Percentiles rank a stretch among this genome's conserved stretches.
phyloP scores from a whole-genome alignment of 2,797 vertebrate genomes.

The Gymnocypris eckloni region DNA sequence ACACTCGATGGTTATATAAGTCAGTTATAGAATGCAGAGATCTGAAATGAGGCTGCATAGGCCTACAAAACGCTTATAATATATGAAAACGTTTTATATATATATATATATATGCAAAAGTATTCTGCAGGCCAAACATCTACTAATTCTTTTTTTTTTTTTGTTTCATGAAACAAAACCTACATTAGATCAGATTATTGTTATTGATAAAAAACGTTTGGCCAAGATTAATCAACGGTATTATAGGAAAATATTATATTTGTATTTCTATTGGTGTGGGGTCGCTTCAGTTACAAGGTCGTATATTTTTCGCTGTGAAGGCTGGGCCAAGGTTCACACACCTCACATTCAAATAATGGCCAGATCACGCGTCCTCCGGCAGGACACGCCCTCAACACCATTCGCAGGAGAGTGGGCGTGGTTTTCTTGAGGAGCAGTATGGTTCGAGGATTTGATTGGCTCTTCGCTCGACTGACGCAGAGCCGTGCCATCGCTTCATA shows the following conservation, averaged over 20 bases:
- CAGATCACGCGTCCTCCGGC: slow-evolving; percentile 71
- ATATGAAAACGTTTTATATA: not conserved
- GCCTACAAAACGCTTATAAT: not conserved
- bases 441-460: slow-evolving; percentile 71
- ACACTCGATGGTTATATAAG: not conserved
- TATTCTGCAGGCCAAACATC: not conserved
- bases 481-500: slow-evolving; percentile 74
- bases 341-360: slow-evolving; percentile 60
- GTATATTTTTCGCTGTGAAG: not conserved
- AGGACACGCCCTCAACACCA: slow-evolving; percentile 57
- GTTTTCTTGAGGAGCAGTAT: slow-evolving; percentile 2
- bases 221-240: not conserved
- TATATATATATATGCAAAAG: too few relatives aligned
- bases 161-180: not conserved
- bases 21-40: not conserved
- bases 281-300: not conserved
- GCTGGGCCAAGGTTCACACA: not conserved
- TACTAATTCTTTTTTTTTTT: not conserved
- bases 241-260: not conserved
- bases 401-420: slow-evolving; percentile 70
- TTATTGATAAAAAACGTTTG: not conserved
- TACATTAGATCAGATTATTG: too few relatives aligned
- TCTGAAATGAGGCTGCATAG: too few relatives aligned
- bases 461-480: slow-evolving; percentile 67
- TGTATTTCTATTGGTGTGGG: not conserved